Conservation (phyloP, 2,888 invertebrate species). For the Odontothrips loti region DNA sequence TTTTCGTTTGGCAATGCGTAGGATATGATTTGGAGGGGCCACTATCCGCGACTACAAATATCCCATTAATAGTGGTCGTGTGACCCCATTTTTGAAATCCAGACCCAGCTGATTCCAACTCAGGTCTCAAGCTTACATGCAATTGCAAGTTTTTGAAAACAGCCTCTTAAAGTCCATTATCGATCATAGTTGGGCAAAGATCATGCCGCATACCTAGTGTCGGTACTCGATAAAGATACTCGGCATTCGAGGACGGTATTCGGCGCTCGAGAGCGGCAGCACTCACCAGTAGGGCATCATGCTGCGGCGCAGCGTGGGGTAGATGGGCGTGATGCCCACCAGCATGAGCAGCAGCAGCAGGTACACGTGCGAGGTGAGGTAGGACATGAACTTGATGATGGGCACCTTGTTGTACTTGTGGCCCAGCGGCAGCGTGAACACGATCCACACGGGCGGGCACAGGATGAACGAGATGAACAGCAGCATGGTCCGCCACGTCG, state of each 20-base stretch:
- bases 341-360: constrained; percentile 89
- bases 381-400: constrained; percentile 99
- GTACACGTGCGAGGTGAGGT: constrained; percentile 97
- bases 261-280: neutral
- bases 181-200: too few species aligned
- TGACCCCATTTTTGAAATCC: too few species aligned
- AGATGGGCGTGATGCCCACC: constrained; percentile 83
- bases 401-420: constrained; percentile 97
- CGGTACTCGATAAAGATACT: neutral
- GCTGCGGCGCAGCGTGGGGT: constrained; percentile 68
- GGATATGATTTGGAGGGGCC: too few species aligned
- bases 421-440: constrained; percentile 89
- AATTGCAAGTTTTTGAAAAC: too few species aligned
- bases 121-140: too few species aligned
- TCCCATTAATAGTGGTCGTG: too few species aligned
- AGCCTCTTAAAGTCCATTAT: too few species aligned
- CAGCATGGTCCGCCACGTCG: constrained; percentile 88
- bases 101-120: too few species aligned
- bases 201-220: too few species aligned
- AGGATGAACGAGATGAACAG: constrained; percentile 88
- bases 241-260: constrained; percentile 30
- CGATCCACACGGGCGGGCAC: constrained; percentile 94
- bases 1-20: too few species aligned
- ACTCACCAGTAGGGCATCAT: constrained; percentile 78
- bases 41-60: too few species aligned